phyloP scores from a whole-genome alignment of 2,113 vertebrate species.

The Corynorhinus townsendii region DNA sequence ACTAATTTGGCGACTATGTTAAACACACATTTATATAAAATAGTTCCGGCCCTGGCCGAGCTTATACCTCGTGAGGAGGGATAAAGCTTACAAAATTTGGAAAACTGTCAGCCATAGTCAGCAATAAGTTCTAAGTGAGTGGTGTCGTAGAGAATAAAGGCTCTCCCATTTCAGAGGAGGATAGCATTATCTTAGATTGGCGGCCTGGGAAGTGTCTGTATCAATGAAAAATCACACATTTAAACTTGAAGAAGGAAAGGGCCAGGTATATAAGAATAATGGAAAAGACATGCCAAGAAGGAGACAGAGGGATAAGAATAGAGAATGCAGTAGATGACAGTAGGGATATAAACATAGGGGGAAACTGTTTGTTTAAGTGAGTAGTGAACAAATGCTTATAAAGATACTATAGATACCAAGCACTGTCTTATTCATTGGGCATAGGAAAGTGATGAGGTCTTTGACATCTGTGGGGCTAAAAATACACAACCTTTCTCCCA shows the following conservation, averaged over 20 bases:
- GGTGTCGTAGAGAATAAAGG: not conserved
- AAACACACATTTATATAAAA: slow-evolving; percentile 69
- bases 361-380: not conserved
- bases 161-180: not conserved
- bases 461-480: not conserved
- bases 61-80: slow-evolving; percentile 32
- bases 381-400: not conserved
- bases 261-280: not conserved
- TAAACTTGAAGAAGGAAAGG: not conserved
- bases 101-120: slow-evolving; percentile 22
- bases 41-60: slow-evolving; percentile 55
- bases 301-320: not conserved
- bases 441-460: not conserved
- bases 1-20: slow-evolving; percentile 71
- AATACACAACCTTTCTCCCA: not conserved
- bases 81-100: slow-evolving; percentile 28
- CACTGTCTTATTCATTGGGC: not conserved
- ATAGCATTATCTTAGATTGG: not conserved
- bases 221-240: not conserved
- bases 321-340: not conserved
- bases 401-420: not conserved
- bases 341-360: not conserved
- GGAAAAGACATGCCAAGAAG: not conserved
- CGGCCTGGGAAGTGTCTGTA: not conserved
- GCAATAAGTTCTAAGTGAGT: not conserved